Evolutionary conservation across 2,888 invertebrate species (phyloP).

Genomic region (Oligia latruncula): DNA sequence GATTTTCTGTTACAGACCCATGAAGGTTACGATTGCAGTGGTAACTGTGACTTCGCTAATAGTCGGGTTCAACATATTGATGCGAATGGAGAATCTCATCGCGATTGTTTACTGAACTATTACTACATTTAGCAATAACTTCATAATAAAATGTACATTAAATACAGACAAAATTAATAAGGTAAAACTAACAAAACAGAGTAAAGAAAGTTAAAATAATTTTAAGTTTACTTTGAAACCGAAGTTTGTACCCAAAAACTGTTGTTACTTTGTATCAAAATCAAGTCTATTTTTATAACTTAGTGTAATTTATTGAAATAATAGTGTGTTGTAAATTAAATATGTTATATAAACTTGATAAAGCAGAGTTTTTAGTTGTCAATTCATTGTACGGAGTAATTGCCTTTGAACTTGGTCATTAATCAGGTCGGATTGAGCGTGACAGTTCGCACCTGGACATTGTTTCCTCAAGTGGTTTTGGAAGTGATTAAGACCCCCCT

Average conservation of each 20-base stretch:
- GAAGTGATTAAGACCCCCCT: constrained; percentile 76
- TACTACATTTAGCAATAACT: constrained; percentile 11
- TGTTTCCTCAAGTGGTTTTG: constrained; percentile 75
- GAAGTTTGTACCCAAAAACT: neutral
- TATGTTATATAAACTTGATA: constrained; percentile 26
- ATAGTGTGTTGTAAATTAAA: constrained; percentile 35
- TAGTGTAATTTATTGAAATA: constrained; percentile 33
- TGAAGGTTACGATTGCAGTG: constrained; percentile 86
- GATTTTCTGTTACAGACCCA: constrained; percentile 76
- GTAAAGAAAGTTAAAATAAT: neutral
- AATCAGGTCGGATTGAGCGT: constrained; percentile 75
- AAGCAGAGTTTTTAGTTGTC: constrained; percentile 23
- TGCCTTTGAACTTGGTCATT: constrained; percentile 70
- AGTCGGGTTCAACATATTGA: constrained; percentile 79
- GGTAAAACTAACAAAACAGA: constrained; percentile 32
- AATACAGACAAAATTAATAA: constrained; percentile 4
- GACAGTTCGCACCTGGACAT: constrained; percentile 78
- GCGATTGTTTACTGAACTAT: constrained; percentile 60
- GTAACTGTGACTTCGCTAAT: constrained; percentile 82
- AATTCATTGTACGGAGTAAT: constrained; percentile 67
- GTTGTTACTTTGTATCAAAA: constrained; percentile 47
- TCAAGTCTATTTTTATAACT: constrained; percentile 17
- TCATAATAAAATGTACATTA: neutral
- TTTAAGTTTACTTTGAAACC: neutral
- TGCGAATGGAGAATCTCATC: constrained; percentile 77